Evolutionary conservation across 2,888 invertebrate genomes (phyloP).

Genomic region (Harpagoxenus sublaevis): DNA sequence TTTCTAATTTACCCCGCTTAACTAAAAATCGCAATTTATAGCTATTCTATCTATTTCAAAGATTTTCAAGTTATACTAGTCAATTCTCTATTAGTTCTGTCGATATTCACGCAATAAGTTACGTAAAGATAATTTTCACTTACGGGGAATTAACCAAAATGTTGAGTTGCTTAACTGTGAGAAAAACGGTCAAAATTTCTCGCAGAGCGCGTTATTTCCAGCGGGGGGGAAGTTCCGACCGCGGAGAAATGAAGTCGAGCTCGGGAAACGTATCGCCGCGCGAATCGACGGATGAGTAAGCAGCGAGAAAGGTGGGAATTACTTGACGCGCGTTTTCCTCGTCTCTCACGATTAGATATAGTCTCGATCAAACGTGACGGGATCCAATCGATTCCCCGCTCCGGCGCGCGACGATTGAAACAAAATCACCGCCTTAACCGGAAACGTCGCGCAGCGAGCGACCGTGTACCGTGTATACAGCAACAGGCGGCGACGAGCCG

Average conservation of each 20-base stretch:
- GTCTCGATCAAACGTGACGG: slow-evolving; percentile 1
- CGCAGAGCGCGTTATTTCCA: neutral
- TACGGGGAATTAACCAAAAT: too few species aligned
- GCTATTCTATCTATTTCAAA: too few species aligned
- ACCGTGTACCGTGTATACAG: slow-evolving; percentile 39
- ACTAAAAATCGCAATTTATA: too few species aligned
- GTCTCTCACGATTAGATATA: neutral
- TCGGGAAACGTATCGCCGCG: neutral
- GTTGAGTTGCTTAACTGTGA: too few species aligned
- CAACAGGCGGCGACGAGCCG: slow-evolving; percentile 71
- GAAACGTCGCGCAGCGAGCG: slow-evolving; percentile 15
- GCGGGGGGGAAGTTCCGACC: neutral
- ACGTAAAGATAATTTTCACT: too few species aligned
- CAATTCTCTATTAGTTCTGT: too few species aligned
- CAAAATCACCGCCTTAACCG: slow-evolving; percentile 32
- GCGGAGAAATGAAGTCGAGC: neutral
- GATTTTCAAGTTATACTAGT: too few species aligned
- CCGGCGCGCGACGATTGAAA: neutral
- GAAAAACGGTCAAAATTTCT: too few species aligned
- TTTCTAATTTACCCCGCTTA: too few species aligned
- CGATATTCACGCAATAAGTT: too few species aligned
- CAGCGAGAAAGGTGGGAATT: neutral
- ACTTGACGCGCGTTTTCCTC: neutral
- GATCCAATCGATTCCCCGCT: neutral
- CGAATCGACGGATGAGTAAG: neutral